Conservation (phyloP, 2,888 invertebrate genomes). For the Andrena trimmerana region DNA sequence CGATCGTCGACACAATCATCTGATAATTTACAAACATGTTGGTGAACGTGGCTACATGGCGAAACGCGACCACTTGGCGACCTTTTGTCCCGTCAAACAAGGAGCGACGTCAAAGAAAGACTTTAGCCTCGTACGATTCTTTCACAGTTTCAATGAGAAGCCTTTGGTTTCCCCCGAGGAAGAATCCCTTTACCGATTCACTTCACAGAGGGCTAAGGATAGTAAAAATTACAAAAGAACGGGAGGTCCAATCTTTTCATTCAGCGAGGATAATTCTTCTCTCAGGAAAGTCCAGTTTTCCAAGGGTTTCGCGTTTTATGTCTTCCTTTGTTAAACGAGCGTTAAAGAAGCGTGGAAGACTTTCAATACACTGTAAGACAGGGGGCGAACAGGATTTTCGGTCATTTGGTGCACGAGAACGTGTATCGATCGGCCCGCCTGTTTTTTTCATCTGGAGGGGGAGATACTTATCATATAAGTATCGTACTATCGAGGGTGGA, state of each 20-base stretch:
- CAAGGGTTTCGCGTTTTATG: not conserved
- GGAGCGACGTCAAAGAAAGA: not conserved
- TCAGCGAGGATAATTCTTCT: not conserved
- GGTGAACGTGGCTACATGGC: not conserved
- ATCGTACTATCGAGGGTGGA: slow-evolving; percentile 34
- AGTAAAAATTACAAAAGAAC: not conserved
- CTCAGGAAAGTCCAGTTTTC: not conserved
- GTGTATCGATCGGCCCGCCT: not conserved
- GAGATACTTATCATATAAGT: slow-evolving; percentile 26
- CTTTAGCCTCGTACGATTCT: too few relatives aligned
- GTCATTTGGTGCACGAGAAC: too few relatives aligned
- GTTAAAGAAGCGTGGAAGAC: too few relatives aligned
- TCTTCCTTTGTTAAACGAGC: not conserved
- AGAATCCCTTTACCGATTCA: not conserved
- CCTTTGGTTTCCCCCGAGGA: not conserved
- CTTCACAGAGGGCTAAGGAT: not conserved
- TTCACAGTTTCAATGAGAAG: not conserved
- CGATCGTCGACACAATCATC: slow-evolving; percentile 44
- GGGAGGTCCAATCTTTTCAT: not conserved
- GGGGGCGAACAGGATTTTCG: too few relatives aligned
- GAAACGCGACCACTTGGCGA: slow-evolving; percentile 26
- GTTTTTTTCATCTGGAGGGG: not conserved
- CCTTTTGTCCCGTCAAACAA: slow-evolving; percentile 10
- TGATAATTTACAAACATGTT: slow-evolving; percentile 30
- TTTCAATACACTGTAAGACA: too few relatives aligned